Percentiles rank a stretch among this genome's conserved stretches.
phyloP scores from a whole-genome alignment of 2,797 vertebrate species.

The Nannoperca obscura region DNA sequence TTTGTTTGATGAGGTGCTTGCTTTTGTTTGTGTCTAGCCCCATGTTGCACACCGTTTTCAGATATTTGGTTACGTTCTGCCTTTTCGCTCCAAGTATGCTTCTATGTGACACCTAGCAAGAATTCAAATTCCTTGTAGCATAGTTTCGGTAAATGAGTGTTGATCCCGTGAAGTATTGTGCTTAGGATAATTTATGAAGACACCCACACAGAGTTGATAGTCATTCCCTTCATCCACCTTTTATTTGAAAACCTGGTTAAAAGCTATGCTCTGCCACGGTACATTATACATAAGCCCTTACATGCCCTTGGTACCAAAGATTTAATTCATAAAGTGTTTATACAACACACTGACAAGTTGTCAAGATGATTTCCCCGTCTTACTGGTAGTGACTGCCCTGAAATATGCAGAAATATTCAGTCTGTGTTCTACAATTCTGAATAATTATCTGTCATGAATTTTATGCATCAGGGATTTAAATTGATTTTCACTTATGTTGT shows the following conservation, averaged over 20 bases:
- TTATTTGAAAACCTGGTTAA: constrained; percentile 83
- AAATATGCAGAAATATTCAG: constrained; percentile 78
- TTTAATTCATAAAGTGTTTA: constrained; percentile 81
- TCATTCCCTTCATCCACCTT: constrained; percentile 83
- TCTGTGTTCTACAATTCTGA: constrained; percentile 65
- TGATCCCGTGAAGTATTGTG: constrained; percentile 81
- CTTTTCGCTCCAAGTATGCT: constrained; percentile 50
- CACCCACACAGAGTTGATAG: constrained; percentile 85
- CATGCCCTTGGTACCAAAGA: constrained; percentile 77
- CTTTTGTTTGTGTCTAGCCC: constrained; percentile 70
- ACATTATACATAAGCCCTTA: constrained; percentile 83
- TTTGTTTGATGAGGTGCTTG: constrained; percentile 69
- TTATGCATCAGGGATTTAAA: constrained; percentile 69
- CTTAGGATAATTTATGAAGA: constrained; percentile 84
- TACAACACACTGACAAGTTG: constrained; percentile 76
- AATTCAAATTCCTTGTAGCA: constrained; percentile 76
- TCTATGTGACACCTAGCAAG: constrained; percentile 65
- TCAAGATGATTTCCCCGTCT: constrained; percentile 73
- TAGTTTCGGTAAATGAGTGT: constrained; percentile 83
- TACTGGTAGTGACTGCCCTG: constrained; percentile 54
- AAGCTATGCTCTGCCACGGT: constrained; percentile 80
- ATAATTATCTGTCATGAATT: constrained; percentile 71
- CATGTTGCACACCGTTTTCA: constrained; percentile 59
- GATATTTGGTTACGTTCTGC: constrained; percentile 59
- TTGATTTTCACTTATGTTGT: constrained; percentile 70